Evolutionary conservation across 2,113 vertebrate species (phyloP).

Genomic region (Zosterops borbonicus): DNA sequence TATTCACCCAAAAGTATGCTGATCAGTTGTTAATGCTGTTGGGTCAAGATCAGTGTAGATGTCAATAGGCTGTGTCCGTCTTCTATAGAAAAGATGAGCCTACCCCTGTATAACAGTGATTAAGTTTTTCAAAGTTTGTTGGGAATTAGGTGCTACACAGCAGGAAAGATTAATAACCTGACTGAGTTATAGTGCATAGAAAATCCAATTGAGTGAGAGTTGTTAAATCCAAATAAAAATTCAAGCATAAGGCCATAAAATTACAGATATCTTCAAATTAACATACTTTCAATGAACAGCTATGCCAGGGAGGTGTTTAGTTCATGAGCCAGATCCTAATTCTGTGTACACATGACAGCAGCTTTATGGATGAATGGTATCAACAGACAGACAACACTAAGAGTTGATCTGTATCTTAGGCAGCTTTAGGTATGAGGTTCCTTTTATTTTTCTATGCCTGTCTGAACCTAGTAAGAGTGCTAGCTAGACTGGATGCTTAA

Average conservation of each 20-base stretch:
- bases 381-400: not conserved
- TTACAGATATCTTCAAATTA: not conserved
- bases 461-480: not conserved
- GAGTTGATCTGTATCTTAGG: not conserved
- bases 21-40: not conserved
- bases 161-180: not conserved
- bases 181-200: not conserved
- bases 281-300: not conserved
- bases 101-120: not conserved
- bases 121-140: not conserved
- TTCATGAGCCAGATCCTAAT: not conserved
- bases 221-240: not conserved
- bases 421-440: not conserved
- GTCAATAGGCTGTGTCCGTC: not conserved
- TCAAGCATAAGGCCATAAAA: not conserved
- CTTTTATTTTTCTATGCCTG: not conserved
- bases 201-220: not conserved
- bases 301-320: not conserved
- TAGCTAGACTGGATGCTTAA: not conserved
- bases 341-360: not conserved
- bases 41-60: not conserved
- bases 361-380: not conserved
- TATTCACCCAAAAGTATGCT: not conserved
- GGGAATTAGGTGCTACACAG: not conserved
- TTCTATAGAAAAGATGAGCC: not conserved